Conservation (phyloP, 2,888 invertebrate genomes). For the Romanomermis culicivorax region DNA sequence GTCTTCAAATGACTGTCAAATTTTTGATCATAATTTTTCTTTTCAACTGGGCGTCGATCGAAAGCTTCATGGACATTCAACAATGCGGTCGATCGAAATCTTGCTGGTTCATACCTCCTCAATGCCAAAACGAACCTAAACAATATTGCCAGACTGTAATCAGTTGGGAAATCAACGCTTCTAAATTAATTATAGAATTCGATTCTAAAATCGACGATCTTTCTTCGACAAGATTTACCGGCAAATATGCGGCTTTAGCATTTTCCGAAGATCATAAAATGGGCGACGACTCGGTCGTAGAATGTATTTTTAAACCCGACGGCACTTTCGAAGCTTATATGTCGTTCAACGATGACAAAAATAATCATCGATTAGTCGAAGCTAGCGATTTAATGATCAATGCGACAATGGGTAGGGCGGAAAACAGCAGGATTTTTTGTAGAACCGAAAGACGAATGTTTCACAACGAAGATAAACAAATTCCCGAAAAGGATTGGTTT, state of each 20-base stretch:
- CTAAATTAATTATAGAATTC: not conserved
- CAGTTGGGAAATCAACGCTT: conserved; percentile 15
- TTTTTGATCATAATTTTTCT: no score
- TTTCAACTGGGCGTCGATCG: no score
- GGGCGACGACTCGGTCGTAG: conserved; percentile 32
- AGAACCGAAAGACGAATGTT: no score
- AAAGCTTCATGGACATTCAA: conserved; percentile 14
- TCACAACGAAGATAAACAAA: no score
- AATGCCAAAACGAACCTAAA: conserved; percentile 18
- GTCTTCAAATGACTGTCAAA: no score
- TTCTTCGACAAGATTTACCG: conserved; percentile 6
- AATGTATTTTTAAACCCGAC: conserved; percentile 24
- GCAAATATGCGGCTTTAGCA: conserved; percentile 17
- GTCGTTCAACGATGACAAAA: conserved; percentile 24
- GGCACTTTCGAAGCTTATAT: conserved; percentile 18
- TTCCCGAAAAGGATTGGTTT: not conserved
- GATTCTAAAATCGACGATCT: not conserved
- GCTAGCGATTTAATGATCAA: no score
- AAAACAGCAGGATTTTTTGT: no score
- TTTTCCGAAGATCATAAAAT: conserved; percentile 19
- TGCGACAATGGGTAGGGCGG: no score
- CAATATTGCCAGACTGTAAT: conserved; percentile 11
- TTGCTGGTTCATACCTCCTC: conserved; percentile 26
- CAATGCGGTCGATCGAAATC: conserved; percentile 24
- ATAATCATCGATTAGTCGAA: conserved; percentile 15